phyloP scores from a whole-genome alignment of 1,140 invertebrate species.

The Drosophila teissieri region DNA sequence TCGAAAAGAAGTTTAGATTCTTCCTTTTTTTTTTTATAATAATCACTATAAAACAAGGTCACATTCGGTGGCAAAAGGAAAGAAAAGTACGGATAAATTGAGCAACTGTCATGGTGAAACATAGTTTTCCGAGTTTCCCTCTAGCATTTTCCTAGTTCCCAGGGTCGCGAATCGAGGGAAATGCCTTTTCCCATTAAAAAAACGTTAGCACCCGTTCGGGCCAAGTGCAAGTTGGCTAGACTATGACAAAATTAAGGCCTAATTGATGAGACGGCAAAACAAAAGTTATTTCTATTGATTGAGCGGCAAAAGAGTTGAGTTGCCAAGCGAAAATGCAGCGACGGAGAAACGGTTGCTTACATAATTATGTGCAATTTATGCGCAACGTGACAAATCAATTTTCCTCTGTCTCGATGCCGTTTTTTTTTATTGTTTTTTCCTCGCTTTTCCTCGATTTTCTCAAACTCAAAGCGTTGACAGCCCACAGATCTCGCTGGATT shows the following conservation, averaged over 20 bases:
- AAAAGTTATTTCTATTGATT: slow-evolving; percentile 60
- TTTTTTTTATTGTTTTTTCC: not conserved
- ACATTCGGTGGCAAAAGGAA: not conserved
- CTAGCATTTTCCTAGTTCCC: slow-evolving; percentile 21
- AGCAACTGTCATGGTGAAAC: slow-evolving; percentile 17
- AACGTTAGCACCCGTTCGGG: slow-evolving; percentile 67
- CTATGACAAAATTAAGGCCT: slow-evolving; percentile 76
- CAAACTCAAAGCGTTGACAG: slow-evolving; percentile 45
- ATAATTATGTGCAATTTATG: slow-evolving; percentile 81
- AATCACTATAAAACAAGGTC: not conserved
- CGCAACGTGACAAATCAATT: slow-evolving; percentile 84
- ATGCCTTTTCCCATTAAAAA: slow-evolving; percentile 67
- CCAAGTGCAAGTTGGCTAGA: slow-evolving; percentile 20
- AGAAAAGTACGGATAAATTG: not conserved
- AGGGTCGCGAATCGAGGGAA: slow-evolving; percentile 26
- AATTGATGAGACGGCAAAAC: slow-evolving; percentile 79
- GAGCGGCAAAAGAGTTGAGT: slow-evolving; percentile 8
- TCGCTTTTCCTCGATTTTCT: slow-evolving; percentile 43
- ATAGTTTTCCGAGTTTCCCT: not conserved
- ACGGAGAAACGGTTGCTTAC: slow-evolving; percentile 57
- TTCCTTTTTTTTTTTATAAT: not conserved
- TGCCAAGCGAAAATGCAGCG: slow-evolving; percentile 59
- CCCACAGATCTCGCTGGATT: slow-evolving; percentile 22
- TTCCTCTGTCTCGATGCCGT: slow-evolving; percentile 49
- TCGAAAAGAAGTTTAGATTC: not conserved